Base-by-base conservation (phyloP, 2,113 vertebrate genomes). In the Petaurus breviceps region DNA sequence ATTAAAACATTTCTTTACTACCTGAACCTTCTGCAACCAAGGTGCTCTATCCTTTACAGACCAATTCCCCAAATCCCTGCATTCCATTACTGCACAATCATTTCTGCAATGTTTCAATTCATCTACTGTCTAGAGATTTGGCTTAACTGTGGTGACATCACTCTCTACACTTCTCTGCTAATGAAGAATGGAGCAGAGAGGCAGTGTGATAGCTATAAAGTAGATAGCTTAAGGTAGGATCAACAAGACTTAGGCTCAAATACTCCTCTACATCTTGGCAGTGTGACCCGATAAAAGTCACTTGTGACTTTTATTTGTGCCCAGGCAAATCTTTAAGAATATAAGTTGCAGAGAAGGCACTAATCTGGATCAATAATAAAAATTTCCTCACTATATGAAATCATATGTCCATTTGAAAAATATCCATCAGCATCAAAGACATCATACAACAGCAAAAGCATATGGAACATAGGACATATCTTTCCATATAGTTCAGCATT, bases 1-100 rank as follows among this genome's bases (percentile, higher is more conserved):
- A 57, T 47, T 51, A 49, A 0, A 0, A 55, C 51, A 6, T 0
- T 1, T 7, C n/a, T 43, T 84, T n/a, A 77, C 8, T 16, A 43
- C 7, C 37, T 84, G n/a, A 84, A 84, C 1, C n/a, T 43, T 43
- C 68, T 84, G 11, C 10, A 84, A 14, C 4, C n/a, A 84, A 22
- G 23, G n/a, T 84, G 68, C 16, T 43, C 68, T 23, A 43, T 77
- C n/a, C n/a, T 84, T 84, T 84, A 84, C 37, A 84, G 37, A 19
- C 19, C 16, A 84, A 0, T 19, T 37, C 37, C 14, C n/a, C 61
- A 37, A 84, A 43, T 84, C 1, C n/a, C 6, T 43, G 68, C 16
- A 23, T 19, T 84, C n/a, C 68, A 84, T 84, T 84, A 84, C 68
- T 43, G 7, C 19, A 43, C 19, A 23, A 43, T 8, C 68, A 77